A percentile compares a stretch with the other conserved stretches of the same genome.
phyloP scores from a whole-genome alignment of 2,797 vertebrate species.

The Lithobates pipiens region DNA sequence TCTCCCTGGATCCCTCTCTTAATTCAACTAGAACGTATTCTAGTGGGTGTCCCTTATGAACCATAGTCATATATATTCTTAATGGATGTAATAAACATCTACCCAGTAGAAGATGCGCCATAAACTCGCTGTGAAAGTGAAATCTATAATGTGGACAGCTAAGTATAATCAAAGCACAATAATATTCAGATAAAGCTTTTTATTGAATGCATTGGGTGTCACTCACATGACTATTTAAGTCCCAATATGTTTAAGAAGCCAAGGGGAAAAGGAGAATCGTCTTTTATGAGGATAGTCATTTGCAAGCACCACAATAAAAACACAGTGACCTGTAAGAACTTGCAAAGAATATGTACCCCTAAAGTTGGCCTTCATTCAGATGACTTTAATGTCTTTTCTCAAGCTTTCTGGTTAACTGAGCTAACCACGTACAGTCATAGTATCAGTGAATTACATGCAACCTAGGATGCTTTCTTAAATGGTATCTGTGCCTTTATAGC shows the following conservation, averaged over 20 bases:
- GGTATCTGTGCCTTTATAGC: too few relatives aligned
- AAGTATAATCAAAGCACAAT: constrained; percentile 8
- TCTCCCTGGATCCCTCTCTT: background rate
- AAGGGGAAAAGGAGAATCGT: background rate
- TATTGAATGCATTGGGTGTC: background rate
- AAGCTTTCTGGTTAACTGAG: too few relatives aligned
- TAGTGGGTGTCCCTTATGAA: background rate
- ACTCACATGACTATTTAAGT: background rate
- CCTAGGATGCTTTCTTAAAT: too few relatives aligned
- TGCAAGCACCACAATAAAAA: background rate
- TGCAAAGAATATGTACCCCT: background rate
- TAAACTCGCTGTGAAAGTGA: background rate
- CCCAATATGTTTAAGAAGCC: background rate
- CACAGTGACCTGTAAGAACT: background rate
- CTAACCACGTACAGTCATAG: too few relatives aligned
- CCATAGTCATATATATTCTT: constrained; percentile 11
- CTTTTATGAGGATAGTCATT: background rate
- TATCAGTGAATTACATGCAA: too few relatives aligned
- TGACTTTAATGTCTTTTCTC: too few relatives aligned
- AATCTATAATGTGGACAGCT: background rate
- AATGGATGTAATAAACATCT: constrained; percentile 15
- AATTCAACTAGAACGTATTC: background rate
- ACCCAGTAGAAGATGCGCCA: background rate
- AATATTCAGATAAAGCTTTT: background rate
- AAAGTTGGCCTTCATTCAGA: too few relatives aligned